Conservation (phyloP, 2,888 invertebrate genomes). For the Watsonalla cultraria region DNA sequence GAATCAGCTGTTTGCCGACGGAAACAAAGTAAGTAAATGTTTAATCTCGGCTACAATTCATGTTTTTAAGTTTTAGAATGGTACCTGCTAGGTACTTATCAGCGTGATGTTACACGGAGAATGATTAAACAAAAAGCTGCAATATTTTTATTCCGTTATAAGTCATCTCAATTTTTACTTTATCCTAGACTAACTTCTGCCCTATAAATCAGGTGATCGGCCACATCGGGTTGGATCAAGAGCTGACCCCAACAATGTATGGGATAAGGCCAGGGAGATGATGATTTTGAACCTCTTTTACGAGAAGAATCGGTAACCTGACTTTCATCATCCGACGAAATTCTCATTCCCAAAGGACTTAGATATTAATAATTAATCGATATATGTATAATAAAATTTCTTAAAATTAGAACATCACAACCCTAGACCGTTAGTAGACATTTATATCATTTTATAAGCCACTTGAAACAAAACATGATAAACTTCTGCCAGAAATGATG, state of each 20-base stretch:
- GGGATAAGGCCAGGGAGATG: background rate
- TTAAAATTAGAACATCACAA: background rate
- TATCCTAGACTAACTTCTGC: too few relatives aligned
- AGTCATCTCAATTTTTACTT: too few relatives aligned
- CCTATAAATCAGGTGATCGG: too few relatives aligned
- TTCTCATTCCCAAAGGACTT: too few relatives aligned
- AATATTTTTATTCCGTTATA: too few relatives aligned
- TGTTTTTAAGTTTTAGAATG: too few relatives aligned
- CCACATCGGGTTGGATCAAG: too few relatives aligned
- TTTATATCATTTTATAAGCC: background rate
- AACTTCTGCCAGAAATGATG: slow-evolving; percentile 22
- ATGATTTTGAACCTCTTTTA: too few relatives aligned
- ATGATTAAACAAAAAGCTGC: too few relatives aligned
- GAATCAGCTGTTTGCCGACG: background rate
- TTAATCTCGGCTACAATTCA: background rate
- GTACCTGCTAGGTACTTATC: background rate
- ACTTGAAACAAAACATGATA: slow-evolving; percentile 20
- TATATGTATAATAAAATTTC: background rate
- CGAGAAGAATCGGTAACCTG: too few relatives aligned
- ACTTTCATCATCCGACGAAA: too few relatives aligned
- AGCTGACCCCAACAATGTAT: background rate
- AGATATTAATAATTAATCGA: too few relatives aligned
- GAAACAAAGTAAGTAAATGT: background rate
- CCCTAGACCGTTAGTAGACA: slow-evolving; percentile 1
- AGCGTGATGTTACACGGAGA: background rate